These are phyloP conservation scores for Ptilorrhoa leucosticta DNA, from an alignment of 2,113 vertebrate genomes.

Conservation along the genomic window DNA sequence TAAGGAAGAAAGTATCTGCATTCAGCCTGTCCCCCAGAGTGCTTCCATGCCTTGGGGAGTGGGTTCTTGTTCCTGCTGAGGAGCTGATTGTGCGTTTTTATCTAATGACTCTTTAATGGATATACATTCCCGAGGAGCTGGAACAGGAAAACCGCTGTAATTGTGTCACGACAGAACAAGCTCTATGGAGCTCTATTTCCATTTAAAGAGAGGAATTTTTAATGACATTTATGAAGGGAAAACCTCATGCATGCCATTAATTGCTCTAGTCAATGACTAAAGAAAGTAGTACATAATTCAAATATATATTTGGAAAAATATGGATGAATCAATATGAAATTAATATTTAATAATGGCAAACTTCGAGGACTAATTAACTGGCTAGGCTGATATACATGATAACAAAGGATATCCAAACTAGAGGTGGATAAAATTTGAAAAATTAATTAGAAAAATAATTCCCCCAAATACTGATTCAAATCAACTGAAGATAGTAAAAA, in stretches of 20 bases:
- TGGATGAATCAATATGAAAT: background rate
- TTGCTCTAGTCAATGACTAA: background rate
- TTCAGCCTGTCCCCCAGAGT: background rate
- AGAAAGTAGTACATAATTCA: background rate
- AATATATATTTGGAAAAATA: background rate
- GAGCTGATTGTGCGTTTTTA: background rate
- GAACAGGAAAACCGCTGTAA: background rate
- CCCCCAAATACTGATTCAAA: background rate
- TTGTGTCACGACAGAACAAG: background rate
- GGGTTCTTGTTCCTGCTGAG: background rate
- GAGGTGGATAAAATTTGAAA: background rate
- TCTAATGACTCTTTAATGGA: constrained; percentile 4
- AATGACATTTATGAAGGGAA: constrained; percentile 4
- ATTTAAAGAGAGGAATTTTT: constrained; percentile 16
- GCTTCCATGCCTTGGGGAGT: background rate
- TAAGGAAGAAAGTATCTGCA: background rate
- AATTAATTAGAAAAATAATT: background rate
- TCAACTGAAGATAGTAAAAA: background rate
- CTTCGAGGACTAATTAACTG: background rate
- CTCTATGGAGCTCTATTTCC: background rate
- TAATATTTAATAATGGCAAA: constrained; percentile 2
- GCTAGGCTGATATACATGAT: background rate
- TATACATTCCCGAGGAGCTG: background rate
- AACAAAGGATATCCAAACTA: background rate
- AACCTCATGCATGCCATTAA: background rate